Base-by-base conservation (phyloP, 2,797 vertebrate genomes). In the Gymnodraco acuticeps region DNA sequence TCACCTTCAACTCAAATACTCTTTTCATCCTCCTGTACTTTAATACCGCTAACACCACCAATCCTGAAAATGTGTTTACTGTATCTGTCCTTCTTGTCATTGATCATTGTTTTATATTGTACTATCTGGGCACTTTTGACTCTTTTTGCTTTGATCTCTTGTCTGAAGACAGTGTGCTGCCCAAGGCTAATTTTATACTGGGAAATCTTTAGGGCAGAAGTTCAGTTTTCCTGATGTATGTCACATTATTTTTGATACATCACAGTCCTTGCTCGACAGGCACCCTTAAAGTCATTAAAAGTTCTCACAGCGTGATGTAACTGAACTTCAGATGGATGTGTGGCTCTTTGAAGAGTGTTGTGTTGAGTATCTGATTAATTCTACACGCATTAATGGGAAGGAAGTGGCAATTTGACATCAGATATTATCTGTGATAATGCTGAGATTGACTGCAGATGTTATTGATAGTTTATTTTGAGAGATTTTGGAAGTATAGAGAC, bases 201-300 rank as follows among this genome's bases (percentile, higher is more conserved):
- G 27, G 27, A 27, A 27, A 14, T 48, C 17, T 23, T 27, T 9
- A 16, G 38, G 51, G 23, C 65, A 51, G 3, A 53, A 16, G 7
- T 72, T 62, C 5, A 52, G 27, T 63, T 13, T 43, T 42, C 23
- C 45, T 62, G 23, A 51, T 33, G 52, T 59, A 6, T 20, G 38
- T 64, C 64, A 52, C 46, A 53, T 5, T 51, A 33, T 15, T 63
- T 63, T 42, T 52, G 53, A 81, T 76, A 12, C 19, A 76, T 72
- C 56, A 81, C 10, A 1, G 16, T 19, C 14, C 16, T 20, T 23
- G 46, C 67, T 41, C 13, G 11, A n/a, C 58, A 51, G 56, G 46
- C 2, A 0, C 3, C 62, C 15, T 51, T 45, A 42, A 52, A 52
- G 43, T 46, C 47, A 61, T 65, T 61, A 73, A 68, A 73, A 56